phyloP scores from a whole-genome alignment of 1,140 invertebrate genomes.

The Neodiprion fabricii region DNA sequence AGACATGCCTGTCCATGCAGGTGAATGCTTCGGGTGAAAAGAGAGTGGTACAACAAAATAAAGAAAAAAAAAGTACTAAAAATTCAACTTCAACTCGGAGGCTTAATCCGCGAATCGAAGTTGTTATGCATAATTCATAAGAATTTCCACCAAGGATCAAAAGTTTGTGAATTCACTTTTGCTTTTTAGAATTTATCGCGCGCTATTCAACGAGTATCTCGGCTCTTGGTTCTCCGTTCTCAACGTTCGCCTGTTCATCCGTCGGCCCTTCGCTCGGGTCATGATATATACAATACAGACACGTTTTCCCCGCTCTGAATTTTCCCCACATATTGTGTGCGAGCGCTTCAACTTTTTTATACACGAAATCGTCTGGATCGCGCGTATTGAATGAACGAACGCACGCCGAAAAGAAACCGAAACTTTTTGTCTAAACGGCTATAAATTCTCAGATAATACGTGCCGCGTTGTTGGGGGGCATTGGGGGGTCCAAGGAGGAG shows the following conservation, averaged over 20 bases:
- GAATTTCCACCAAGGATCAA: constrained; percentile 1
- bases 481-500: constrained; percentile 1
- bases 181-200: constrained; percentile 14
- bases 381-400: constrained; percentile 29
- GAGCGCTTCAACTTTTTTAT: not conserved
- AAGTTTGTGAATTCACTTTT: constrained; percentile 12
- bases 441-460: constrained; percentile 44
- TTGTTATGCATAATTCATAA: constrained; percentile 60
- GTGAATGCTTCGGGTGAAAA: not conserved
- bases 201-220: not conserved
- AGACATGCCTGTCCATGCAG: too few relatives aligned
- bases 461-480: constrained; percentile 9
- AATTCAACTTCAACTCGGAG: not conserved
- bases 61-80: not conserved
- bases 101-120: constrained; percentile 61
- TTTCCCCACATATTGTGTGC: not conserved
- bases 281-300: constrained; percentile 1
- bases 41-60: not conserved
- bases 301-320: constrained; percentile 2
- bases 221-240: not conserved
- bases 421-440: constrained; percentile 41
- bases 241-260: not conserved
- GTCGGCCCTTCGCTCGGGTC: constrained; percentile 1
- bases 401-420: constrained; percentile 21
- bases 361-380: constrained; percentile 24